These are phyloP conservation scores for Watersipora subatra DNA, from an alignment of 1,140 invertebrate genomes.

Conservation along the genomic window DNA sequence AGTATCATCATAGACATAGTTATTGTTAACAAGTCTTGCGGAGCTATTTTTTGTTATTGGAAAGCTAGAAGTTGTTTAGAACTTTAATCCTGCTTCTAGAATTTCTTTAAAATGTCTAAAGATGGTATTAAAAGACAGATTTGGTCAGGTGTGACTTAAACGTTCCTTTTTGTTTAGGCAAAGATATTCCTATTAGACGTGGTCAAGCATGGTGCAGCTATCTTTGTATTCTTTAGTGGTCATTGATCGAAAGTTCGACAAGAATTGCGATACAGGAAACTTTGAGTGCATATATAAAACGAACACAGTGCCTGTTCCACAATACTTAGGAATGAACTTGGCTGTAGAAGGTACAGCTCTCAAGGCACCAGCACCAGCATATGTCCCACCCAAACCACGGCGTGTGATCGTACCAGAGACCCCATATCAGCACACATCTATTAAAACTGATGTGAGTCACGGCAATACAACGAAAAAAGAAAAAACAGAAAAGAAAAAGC, in stretches of 20 bases:
- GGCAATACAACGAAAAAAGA: neutral
- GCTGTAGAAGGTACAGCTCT: slow-evolving; percentile 53
- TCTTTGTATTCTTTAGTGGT: slow-evolving; percentile 64
- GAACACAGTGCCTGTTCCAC: slow-evolving; percentile 56
- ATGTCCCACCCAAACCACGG: neutral
- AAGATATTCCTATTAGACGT: too few relatives aligned
- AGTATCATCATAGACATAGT: too few relatives aligned
- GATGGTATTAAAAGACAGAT: too few relatives aligned
- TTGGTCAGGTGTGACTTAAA: too few relatives aligned
- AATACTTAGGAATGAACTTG: slow-evolving; percentile 65
- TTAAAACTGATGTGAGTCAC: neutral
- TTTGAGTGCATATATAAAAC: slow-evolving; percentile 73
- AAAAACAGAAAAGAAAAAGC: neutral
- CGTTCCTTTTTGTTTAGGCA: too few relatives aligned
- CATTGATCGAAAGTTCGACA: slow-evolving; percentile 62
- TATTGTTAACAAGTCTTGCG: too few relatives aligned
- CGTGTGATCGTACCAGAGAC: neutral
- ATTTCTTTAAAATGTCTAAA: too few relatives aligned
- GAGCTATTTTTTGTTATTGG: too few relatives aligned
- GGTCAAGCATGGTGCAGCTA: too few relatives aligned
- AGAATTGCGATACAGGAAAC: slow-evolving; percentile 64
- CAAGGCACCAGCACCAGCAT: slow-evolving; percentile 2
- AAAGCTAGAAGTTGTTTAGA: too few relatives aligned
- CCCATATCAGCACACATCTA: neutral
- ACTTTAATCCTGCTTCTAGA: too few relatives aligned